Evolutionary conservation across 1,140 invertebrate genomes (phyloP), one percentile per base, ranked within the genome.

Genomic region (Ericerus pela): DNA sequence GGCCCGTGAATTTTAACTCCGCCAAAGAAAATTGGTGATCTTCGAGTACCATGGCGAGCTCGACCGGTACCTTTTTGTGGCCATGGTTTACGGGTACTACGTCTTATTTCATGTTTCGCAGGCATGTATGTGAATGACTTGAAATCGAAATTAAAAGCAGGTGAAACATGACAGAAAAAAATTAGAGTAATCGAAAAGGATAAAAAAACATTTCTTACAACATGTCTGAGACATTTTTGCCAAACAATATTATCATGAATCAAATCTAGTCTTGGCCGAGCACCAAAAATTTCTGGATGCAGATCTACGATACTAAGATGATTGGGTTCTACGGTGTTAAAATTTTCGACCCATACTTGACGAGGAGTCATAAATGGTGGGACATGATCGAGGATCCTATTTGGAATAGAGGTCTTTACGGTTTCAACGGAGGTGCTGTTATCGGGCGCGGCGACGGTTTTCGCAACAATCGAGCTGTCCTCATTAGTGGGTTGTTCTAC

Each of bases 21-120:
- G 10, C 61, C 61, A 43, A 53, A 58, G 66, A 78, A 96, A 3
- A 96, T 63, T 0, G 92, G 92, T 2, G 91, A 90, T 59, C 90
- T 75, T 58, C 87, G 90, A 38, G 85, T 92, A 27, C 93, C 91
- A 69, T 95, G 91, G 37, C 96, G 73, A 24, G 95, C 85, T 63
- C 78, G 74, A 1, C 96, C 95, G 18, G 68, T 59, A 1, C 69
- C 92, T 74, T 99, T 99, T 67, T 99, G 96, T 6, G 85, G 88
- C 88, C 91, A 95, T 0, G 93, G 93, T 65, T 96, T 97, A 29
- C 77, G 72, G 2, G 85, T 89, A 55, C 90, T 88, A 54, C 93
- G 92, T 51, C 76, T 70, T 54, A 91, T 79, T 75, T 99, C 95
- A 16, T 82, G 81, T 55, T 85, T 72, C 1, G 78, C 79, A 69